Conservation (phyloP, 2,888 invertebrate species). For the Sericinus montela region DNA sequence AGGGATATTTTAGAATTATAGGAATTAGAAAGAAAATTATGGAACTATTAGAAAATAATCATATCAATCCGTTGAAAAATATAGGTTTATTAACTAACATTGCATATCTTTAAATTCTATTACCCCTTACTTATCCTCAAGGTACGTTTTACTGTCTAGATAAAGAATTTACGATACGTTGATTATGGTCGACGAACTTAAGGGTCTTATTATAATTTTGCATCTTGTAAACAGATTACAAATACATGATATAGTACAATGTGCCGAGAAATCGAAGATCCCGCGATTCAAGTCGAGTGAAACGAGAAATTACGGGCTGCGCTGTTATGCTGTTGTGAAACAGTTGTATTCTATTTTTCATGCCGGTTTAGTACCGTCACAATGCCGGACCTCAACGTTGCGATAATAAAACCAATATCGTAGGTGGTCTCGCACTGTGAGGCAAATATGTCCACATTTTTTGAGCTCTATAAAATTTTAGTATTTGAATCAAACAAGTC, state of each 20-base stretch:
- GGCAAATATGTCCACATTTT: constrained; percentile 56
- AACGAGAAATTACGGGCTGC: constrained; percentile 24
- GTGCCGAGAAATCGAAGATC: constrained; percentile 2
- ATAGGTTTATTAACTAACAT: neutral
- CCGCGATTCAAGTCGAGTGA: constrained; percentile 12
- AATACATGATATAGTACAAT: constrained; percentile 12
- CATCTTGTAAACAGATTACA: constrained; percentile 9
- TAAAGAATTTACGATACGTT: constrained; percentile 5
- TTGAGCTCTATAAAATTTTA: constrained; percentile 63
- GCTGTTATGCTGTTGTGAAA: constrained; percentile 23
- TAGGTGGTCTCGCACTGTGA: constrained; percentile 60
- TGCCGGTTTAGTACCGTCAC: constrained; percentile 37
- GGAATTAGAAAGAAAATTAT: too few relatives aligned
- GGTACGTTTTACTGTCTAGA: neutral
- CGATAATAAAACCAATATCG: constrained; percentile 53
- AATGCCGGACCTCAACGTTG: constrained; percentile 37
- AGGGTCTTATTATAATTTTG: constrained; percentile 1
- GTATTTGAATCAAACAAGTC: constrained; percentile 48
- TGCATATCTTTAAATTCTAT: too few relatives aligned
- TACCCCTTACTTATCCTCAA: too few relatives aligned
- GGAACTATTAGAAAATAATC: constrained; percentile 17
- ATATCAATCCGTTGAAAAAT: constrained; percentile 14
- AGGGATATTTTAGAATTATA: too few relatives aligned
- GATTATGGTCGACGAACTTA: neutral
- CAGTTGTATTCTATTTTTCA: constrained; percentile 41